Percentiles rank a stretch among this genome's conserved stretches.
Conservation (phyloP, 2,888 invertebrate species). For the Lymantria dispar region DNA sequence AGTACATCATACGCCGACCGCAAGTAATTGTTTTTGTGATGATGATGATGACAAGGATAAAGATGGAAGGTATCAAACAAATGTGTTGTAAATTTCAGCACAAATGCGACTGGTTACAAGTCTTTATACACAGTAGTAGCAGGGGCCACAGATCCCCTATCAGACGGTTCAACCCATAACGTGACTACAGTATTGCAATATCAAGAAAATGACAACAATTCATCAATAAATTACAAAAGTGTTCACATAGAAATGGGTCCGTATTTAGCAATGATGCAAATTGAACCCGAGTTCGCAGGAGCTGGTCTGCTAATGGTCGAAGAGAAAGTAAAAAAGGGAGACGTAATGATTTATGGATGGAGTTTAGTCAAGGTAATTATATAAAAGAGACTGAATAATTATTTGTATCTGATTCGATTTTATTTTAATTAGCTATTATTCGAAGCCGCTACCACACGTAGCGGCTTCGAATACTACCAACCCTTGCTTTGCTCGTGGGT, state of each 20-base stretch:
- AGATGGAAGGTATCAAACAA: no score
- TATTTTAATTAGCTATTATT: no score
- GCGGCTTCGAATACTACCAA: no score
- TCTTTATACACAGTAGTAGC: slow-evolving; percentile 44
- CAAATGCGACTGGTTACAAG: slow-evolving; percentile 16
- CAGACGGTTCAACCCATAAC: slow-evolving; percentile 45
- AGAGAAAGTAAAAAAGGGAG: slow-evolving; percentile 9
- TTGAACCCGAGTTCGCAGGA: slow-evolving; percentile 20
- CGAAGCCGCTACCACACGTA: no score
- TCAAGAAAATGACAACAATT: neutral
- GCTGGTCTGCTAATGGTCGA: slow-evolving; percentile 11
- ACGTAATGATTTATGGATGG: slow-evolving; percentile 46
- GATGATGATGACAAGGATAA: no score
- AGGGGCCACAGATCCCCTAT: slow-evolving; percentile 41
- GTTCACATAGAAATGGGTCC: slow-evolving; percentile 7
- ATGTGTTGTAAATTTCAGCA: slow-evolving; percentile 10
- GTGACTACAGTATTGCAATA: slow-evolving; percentile 16
- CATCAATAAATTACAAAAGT: neutral
- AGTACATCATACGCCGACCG: no score
- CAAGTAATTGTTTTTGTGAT: no score
- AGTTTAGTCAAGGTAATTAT: slow-evolving; percentile 34
- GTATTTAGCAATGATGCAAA: slow-evolving; percentile 25
- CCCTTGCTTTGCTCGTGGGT: no score
- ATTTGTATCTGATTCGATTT: neutral
- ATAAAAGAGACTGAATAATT: neutral